phyloP scores from a whole-genome alignment of 2,113 vertebrate genomes.

The Eurypyga helias region DNA sequence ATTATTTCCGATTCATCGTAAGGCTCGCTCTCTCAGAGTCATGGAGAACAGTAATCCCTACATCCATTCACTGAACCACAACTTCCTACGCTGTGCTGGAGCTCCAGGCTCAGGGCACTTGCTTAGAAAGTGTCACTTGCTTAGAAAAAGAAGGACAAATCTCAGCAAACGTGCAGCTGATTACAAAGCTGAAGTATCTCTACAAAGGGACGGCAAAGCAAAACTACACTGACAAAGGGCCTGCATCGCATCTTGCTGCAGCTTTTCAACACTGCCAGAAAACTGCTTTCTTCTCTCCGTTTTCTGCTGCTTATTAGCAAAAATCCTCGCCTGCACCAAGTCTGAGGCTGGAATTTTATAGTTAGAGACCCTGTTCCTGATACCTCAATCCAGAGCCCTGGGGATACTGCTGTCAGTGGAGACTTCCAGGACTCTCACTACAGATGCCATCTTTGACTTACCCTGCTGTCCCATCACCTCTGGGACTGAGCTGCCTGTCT shows the following conservation, averaged over 20 bases:
- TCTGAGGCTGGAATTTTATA: background rate
- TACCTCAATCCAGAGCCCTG: background rate
- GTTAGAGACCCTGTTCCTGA: background rate
- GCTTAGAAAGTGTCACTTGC: background rate
- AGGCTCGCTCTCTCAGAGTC: background rate
- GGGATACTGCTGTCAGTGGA: background rate
- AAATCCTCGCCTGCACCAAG: background rate
- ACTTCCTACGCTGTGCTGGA: background rate
- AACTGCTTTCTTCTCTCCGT: background rate
- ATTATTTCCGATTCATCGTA: background rate
- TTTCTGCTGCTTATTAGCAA: background rate
- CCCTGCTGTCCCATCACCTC: no score
- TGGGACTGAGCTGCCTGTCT: background rate
- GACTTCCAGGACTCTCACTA: background rate
- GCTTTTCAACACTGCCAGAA: background rate
- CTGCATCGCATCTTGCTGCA: no score
- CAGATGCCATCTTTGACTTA: background rate
- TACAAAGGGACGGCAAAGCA: background rate
- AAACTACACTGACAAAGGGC: background rate
- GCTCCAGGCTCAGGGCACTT: background rate
- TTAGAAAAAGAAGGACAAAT: background rate
- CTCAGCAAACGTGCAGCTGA: background rate
- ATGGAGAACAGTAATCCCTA: background rate
- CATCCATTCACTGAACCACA: no score
- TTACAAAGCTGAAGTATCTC: background rate